Base-by-base conservation (phyloP, 2,113 vertebrate species). In the Speoplatyrhinus poulsoni region DNA sequence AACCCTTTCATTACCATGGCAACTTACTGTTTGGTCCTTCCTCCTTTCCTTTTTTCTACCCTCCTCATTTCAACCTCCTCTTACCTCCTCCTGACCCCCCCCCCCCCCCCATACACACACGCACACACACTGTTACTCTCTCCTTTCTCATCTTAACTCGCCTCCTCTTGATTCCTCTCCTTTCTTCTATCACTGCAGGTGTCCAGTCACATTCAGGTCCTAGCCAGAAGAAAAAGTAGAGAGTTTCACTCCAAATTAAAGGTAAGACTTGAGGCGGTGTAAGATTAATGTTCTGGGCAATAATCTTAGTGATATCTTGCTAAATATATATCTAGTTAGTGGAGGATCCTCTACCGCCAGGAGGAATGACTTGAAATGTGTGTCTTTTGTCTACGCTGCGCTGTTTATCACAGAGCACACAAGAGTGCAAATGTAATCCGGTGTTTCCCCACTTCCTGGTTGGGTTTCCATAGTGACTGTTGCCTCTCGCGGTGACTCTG, bases 201-300 rank as follows among this genome's bases (percentile, higher is more conserved):
- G 92, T 99, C 97, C 94, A 99, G 97, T 95, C 97, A 99, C 88
- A 98, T 99, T 93, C 97, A 98, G 93, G 97, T 99, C 89, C 94
- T 99, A 93, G 97, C 97, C 90, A 95, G 97, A 93, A 95, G 97
- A 92, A 99, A 99, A 95, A 98, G 96, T 94, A 94, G 97, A 91
- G 97, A 98, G 92, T 96, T 99, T 94, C 97, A 99, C 93, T 95
- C 97, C 91, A 99, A 98, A 91, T 93, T 99, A 92, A 99, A 98
- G 97, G 97, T 99, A 94, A 94, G 94, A 89, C 90, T 36, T 2
- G 33, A 26, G 26, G 16, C 8, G 7, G 33, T 65, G 54, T 55
- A 8, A 55, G 10, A 65, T 54, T 54, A 48, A 12, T 47, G 26
- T 53, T 75, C 9, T 52, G 13, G 49, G 49, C 13, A 52, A 52